Conservation (phyloP, 2,113 vertebrate species). For the Hipposideros armiger region DNA sequence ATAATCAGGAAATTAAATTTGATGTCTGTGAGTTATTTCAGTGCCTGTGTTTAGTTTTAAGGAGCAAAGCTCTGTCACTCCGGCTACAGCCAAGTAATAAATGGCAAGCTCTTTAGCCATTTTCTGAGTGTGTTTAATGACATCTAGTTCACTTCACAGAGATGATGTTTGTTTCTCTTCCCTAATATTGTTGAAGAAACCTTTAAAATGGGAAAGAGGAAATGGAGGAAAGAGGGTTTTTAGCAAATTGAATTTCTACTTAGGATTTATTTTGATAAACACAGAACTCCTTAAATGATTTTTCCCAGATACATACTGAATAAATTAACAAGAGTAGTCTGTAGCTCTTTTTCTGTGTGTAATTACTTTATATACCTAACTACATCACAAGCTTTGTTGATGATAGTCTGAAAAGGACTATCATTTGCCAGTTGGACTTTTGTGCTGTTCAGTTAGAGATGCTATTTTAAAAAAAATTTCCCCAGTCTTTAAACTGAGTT, state of each 20-base stretch:
- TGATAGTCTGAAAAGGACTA: not conserved
- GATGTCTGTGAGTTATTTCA: not conserved
- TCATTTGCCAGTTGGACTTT: not conserved
- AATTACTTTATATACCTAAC: not conserved
- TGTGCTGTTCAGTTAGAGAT: not conserved
- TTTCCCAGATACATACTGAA: not conserved
- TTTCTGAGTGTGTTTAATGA: not conserved
- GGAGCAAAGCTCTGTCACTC: not conserved
- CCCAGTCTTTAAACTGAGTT: conserved; percentile 16
- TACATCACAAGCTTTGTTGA: not conserved
- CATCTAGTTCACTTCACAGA: not conserved
- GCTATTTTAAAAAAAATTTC: not conserved
- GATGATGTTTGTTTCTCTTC: not conserved
- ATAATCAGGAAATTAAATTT: conserved; percentile 26
- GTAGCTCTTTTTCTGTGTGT: not conserved
- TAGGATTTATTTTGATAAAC: conserved; percentile 22
- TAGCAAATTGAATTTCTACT: conserved; percentile 35
- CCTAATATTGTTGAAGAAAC: not conserved
- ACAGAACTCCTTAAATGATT: conserved; percentile 14
- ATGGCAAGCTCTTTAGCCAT: not conserved
- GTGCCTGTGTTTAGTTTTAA: not conserved
- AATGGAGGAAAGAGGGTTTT: conserved; percentile 33
- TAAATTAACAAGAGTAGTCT: not conserved
- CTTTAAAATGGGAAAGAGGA: not conserved
- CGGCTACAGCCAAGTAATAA: not conserved